Percentiles rank a stretch among this genome's conserved stretches.
These are phyloP conservation scores for Gavialis gangeticus DNA, from an alignment of 2,113 vertebrate species.

Conservation along the genomic window DNA sequence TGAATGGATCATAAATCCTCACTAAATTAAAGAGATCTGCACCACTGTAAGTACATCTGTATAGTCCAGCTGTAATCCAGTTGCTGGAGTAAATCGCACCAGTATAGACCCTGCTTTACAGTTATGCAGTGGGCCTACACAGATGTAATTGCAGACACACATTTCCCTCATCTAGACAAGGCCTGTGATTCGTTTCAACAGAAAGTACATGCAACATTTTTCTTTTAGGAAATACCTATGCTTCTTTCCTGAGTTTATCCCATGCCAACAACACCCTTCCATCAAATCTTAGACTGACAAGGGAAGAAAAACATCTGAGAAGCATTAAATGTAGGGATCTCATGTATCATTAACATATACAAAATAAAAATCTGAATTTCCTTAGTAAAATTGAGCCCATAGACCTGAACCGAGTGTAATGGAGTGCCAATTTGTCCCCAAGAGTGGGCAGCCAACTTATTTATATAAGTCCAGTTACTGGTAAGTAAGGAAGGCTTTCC, in stretches of 20 bases:
- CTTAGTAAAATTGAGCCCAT: background rate
- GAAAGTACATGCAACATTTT: background rate
- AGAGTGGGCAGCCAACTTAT: background rate
- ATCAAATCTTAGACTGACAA: background rate
- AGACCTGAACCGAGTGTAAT: background rate
- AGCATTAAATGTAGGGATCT: background rate
- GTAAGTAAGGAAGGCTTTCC: background rate
- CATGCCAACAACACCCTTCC: slow-evolving; percentile 11
- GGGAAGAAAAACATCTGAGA: background rate
- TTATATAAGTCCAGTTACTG: background rate
- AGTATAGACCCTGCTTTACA: background rate
- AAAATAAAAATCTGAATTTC: background rate
- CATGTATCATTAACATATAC: background rate
- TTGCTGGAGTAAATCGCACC: background rate
- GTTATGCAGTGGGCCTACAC: background rate
- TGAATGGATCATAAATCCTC: background rate
- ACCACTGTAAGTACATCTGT: background rate
- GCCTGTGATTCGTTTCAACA: background rate
- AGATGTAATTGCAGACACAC: background rate
- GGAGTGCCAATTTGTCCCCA: background rate
- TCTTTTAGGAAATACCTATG: background rate
- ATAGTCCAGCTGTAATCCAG: background rate
- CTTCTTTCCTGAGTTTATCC: background rate
- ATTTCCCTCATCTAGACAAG: background rate
- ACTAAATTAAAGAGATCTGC: background rate